A percentile compares a stretch with the other conserved stretches of the same genome.
Evolutionary conservation across 2,888 invertebrate species (phyloP).

Genomic region (Rhopalosiphum nymphaeae): DNA sequence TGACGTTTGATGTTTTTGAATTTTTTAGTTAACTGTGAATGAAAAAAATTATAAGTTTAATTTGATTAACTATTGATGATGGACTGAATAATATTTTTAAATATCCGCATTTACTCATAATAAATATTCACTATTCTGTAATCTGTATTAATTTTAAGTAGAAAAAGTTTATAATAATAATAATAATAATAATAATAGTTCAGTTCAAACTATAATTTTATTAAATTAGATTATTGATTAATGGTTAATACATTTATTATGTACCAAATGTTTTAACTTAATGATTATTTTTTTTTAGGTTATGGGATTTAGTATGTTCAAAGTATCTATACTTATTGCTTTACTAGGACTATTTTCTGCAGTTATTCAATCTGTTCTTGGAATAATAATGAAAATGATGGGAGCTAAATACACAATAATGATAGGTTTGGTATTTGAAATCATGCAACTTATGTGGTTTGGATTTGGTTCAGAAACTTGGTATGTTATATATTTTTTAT

Average conservation of each 20-base stretch:
- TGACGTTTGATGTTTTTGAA: no score
- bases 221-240: not conserved
- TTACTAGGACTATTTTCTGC: slow-evolving; percentile 96
- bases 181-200: no score
- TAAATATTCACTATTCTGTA: no score
- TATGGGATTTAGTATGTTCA: slow-evolving; percentile 94
- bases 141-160: no score
- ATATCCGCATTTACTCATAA: no score
- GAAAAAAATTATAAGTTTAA: no score
- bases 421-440: slow-evolving; percentile 95
- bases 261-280: not conserved
- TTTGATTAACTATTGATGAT: no score
- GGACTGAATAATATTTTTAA: no score
- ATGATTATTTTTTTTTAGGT: slow-evolving; percentile 72
- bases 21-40: no score
- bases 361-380: slow-evolving; percentile 90
- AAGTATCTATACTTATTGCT: slow-evolving; percentile 98
- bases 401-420: slow-evolving; percentile 98
- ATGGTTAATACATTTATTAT: not conserved
- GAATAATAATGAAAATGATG: slow-evolving; percentile 85
- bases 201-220: not conserved
- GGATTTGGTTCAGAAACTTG: slow-evolving; percentile 96
- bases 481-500: slow-evolving; percentile 72
- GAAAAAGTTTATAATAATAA: no score
- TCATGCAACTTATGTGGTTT: slow-evolving; percentile 97